Evolutionary conservation across 2,888 invertebrate genomes (phyloP), one percentile per base, ranked within the genome.

Genomic region (Microctonus hyperodae): DNA sequence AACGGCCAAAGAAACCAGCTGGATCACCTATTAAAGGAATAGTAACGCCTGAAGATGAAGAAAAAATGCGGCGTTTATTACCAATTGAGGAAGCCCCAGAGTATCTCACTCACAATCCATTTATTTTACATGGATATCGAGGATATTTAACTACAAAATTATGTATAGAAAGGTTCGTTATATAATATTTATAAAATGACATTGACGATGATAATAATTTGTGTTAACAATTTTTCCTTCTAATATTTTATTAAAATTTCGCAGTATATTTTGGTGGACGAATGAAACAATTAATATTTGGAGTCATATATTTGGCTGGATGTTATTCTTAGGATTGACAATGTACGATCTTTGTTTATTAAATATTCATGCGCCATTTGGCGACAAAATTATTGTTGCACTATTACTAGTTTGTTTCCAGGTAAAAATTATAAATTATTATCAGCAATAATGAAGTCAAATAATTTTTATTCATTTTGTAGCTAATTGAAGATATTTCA

Each of bases 211-310:
- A 28, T 6, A 3, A n/a, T 44, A 13, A 51, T 9, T 16, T 33
- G 33, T 25, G 22, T 16, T 23, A 68, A 64, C n/a, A n/a, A n/a
- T n/a, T n/a, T n/a, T n/a, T n/a, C n/a, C n/a, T n/a, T n/a, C n/a
- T n/a, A n/a, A n/a, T n/a, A 59, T 70, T 66, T 66, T 66, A 37
- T 68, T 59, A 59, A 28, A 59, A 60, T 78, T 79, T 72, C 90
- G 71, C 86, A 95, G 97, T 83, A 87, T 96, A 81, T 96, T 97
- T 86, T 93, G 95, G 91, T 95, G 96, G 95, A 97, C 95, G 65
- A 98, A 98, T 83, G 98, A 98, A 85, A 97, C 97, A 0, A 90
- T 98, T 81, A 98, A 98, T 81, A 97, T 98, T 81, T 98, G 98
- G 98, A 95, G 95, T 55, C 98, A 98, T 83, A 87, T 98, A 78